A percentile compares a stretch with the other conserved stretches of the same genome.
phyloP scores from a whole-genome alignment of 2,113 vertebrate species.

The Origma solitaria region DNA sequence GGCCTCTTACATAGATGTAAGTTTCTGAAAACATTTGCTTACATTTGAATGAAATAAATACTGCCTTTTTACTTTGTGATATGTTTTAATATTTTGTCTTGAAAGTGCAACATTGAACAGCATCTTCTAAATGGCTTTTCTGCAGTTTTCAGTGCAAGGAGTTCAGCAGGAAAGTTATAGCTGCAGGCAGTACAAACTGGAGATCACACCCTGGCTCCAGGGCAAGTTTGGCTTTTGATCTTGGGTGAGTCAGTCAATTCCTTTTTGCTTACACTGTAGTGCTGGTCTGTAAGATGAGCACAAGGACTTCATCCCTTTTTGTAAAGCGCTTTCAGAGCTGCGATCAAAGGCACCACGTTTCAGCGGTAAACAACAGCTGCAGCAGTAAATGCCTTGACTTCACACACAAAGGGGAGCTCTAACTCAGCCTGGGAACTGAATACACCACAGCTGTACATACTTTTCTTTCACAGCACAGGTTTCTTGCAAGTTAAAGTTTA shows the following conservation, averaged over 20 bases:
- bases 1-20: background rate
- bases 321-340: background rate
- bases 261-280: background rate
- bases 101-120: background rate
- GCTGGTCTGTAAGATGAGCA: background rate
- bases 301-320: background rate
- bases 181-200: background rate
- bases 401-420: background rate
- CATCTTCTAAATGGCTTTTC: background rate
- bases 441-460: background rate
- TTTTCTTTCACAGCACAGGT: slow-evolving; percentile 10
- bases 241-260: background rate
- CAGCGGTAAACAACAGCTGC: background rate
- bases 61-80: background rate
- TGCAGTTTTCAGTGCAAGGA: background rate
- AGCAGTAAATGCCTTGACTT: background rate
- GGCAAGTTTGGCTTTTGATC: background rate
- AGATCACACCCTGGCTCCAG: background rate
- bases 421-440: background rate
- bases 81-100: background rate
- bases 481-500: slow-evolving; percentile 34
- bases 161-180: background rate
- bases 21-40: background rate
- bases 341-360: background rate
- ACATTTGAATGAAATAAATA: background rate